Conservation (phyloP, 2,888 invertebrate species). For the Machimus rusticus region DNA sequence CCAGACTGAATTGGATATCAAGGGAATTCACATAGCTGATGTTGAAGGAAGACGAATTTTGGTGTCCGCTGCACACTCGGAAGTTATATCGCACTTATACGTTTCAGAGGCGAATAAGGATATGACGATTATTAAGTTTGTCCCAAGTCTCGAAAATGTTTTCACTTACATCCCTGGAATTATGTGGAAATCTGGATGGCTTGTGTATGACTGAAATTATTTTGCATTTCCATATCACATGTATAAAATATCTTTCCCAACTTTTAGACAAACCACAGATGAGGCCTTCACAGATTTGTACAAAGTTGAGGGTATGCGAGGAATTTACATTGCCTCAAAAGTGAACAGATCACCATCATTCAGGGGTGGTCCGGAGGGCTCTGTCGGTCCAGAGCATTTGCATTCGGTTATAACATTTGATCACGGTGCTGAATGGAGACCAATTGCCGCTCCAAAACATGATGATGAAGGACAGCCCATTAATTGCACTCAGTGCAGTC, state of each 20-base stretch:
- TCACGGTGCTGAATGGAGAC: conserved; percentile 85
- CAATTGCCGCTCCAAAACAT: conserved; percentile 73
- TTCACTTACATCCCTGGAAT: conserved; percentile 84
- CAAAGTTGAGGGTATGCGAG: conserved; percentile 84
- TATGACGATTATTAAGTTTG: conserved; percentile 73
- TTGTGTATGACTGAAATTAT: conserved; percentile 70
- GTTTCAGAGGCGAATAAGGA: conserved; percentile 76
- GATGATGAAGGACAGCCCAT: conserved; percentile 75
- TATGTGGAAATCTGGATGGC: conserved; percentile 82
- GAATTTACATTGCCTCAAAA: conserved; percentile 89
- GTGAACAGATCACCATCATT: conserved; percentile 66
- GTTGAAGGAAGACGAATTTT: conserved; percentile 82
- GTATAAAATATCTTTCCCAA: background rate
- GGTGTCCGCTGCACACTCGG: conserved; percentile 81
- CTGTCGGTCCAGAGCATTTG: conserved; percentile 77
- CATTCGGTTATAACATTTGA: conserved; percentile 84
- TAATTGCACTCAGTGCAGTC: conserved; percentile 78
- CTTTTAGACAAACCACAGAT: conserved; percentile 75
- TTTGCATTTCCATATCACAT: background rate
- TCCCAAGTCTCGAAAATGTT: conserved; percentile 79
- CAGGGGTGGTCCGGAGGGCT: conserved; percentile 51
- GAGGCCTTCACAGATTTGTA: conserved; percentile 88
- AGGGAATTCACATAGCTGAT: conserved; percentile 79
- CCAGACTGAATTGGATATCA: conserved; percentile 71
- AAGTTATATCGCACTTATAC: conserved; percentile 78